Evolutionary conservation across 30 jellyfish, hydroid and myxozoan species (phyloP).

Genomic region (Turritopsis dohrnii): DNA sequence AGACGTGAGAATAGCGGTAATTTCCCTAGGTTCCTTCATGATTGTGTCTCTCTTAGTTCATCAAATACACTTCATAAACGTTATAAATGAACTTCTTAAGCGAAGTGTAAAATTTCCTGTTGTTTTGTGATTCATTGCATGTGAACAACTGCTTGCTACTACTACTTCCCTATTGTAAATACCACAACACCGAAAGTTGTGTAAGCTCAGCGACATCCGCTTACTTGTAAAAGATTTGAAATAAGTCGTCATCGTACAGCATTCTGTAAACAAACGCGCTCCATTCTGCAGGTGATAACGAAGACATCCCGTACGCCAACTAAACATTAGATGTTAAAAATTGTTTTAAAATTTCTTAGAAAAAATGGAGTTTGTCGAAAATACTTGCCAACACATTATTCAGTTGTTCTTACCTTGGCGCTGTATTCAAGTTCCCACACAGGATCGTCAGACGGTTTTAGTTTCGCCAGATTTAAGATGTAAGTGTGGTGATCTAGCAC

Average conservation of each 20-base stretch:
- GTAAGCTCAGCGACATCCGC: background rate
- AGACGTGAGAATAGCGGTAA: no score
- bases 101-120: no score
- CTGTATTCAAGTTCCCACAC: slow-evolving; percentile 82
- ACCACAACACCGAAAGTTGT: background rate
- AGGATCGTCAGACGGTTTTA: slow-evolving; percentile 57
- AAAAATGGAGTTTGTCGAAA: no score
- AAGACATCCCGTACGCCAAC: slow-evolving; percentile 75
- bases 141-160: no score
- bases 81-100: no score
- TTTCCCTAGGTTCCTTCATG: no score
- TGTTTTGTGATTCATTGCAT: no score
- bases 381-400: background rate
- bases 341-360: no score
- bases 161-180: no score
- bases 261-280: slow-evolving; percentile 55
- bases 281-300: slow-evolving; percentile 77
- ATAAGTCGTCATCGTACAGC: slow-evolving; percentile 59
- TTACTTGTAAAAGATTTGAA: slow-evolving; percentile 70
- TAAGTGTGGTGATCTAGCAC: slow-evolving; percentile 82
- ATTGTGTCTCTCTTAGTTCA: no score
- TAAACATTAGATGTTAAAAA: background rate
- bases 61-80: no score
- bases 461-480: slow-evolving; percentile 57
- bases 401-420: slow-evolving; percentile 69